These are phyloP conservation scores for Ceryle rudis DNA, from an alignment of 2,797 vertebrate species.

Conservation along the genomic window DNA sequence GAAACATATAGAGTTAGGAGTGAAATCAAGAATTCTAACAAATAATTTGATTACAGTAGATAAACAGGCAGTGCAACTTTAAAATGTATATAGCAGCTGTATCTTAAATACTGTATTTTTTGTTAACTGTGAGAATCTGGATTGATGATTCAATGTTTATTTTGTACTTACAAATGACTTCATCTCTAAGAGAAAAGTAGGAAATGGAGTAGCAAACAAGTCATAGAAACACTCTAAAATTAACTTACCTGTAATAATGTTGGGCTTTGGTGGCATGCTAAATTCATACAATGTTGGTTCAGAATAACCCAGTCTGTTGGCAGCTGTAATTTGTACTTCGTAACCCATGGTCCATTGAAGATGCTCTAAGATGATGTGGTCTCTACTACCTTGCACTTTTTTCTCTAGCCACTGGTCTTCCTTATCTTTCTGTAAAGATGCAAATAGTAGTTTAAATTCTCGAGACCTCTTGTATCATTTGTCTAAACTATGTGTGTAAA, in stretches of 20 bases:
- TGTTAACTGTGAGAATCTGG: background rate
- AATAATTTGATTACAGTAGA: background rate
- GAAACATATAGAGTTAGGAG: background rate
- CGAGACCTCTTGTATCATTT: background rate
- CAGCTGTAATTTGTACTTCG: constrained; percentile 96
- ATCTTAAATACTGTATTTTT: background rate
- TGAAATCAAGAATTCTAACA: background rate
- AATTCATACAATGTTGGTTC: constrained; percentile 97
- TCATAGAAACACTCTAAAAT: background rate
- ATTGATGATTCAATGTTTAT: background rate
- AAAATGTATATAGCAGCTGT: background rate
- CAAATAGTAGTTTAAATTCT: constrained; percentile 13
- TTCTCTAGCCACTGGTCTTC: constrained; percentile 98
- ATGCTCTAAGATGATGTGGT: constrained; percentile 93
- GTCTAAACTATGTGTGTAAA: background rate
- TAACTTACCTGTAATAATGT: constrained; percentile 92
- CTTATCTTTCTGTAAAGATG: constrained; percentile 88
- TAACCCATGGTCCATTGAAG: constrained; percentile 97
- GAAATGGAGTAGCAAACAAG: background rate
- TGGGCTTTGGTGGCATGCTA: constrained; percentile 97
- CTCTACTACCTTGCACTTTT: constrained; percentile 91
- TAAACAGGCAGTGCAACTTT: background rate
- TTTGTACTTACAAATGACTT: background rate
- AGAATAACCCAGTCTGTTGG: constrained; percentile 94
- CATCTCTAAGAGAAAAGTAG: background rate